Evolutionary conservation across 2,113 vertebrate species (phyloP).

Genomic region (Thunnus maccoyii): DNA sequence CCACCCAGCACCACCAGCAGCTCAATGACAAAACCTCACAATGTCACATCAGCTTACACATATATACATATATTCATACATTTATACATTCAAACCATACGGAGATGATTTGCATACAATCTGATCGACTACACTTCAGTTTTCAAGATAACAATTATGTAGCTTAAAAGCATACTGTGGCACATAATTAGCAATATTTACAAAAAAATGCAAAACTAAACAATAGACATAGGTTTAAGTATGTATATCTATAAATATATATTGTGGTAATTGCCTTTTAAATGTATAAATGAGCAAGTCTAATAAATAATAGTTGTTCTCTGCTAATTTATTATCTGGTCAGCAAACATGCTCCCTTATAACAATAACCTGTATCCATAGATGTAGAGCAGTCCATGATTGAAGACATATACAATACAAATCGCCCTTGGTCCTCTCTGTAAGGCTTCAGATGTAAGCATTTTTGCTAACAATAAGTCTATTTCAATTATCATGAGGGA

Average conservation of each 20-base stretch:
- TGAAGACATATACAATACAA: conserved; percentile 32
- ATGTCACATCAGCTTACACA: conserved; percentile 29
- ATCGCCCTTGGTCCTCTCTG: conserved; percentile 23
- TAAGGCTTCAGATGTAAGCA: conserved; percentile 27
- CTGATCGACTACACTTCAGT: not conserved
- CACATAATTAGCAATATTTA: too few relatives aligned
- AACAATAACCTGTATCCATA: conserved; percentile 30
- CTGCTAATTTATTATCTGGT: conserved; percentile 24
- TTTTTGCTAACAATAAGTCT: conserved; percentile 42
- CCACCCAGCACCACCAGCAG: conserved; percentile 48
- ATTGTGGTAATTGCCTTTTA: not conserved
- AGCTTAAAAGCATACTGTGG: not conserved
- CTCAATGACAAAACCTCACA: conserved; percentile 50
- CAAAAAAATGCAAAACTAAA: too few relatives aligned
- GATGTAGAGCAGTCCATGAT: conserved; percentile 20
- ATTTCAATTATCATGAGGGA: conserved; percentile 47
- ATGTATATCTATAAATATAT: not conserved
- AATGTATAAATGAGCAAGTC: not conserved
- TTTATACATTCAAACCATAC: not conserved
- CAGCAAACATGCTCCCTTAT: conserved; percentile 13
- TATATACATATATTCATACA: not conserved
- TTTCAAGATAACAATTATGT: not conserved
- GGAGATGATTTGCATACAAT: not conserved
- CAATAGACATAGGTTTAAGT: too few relatives aligned
- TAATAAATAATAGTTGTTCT: not conserved